Base-by-base conservation (phyloP, 1,140 invertebrate species). In the Schlechtendalia chinensis region DNA sequence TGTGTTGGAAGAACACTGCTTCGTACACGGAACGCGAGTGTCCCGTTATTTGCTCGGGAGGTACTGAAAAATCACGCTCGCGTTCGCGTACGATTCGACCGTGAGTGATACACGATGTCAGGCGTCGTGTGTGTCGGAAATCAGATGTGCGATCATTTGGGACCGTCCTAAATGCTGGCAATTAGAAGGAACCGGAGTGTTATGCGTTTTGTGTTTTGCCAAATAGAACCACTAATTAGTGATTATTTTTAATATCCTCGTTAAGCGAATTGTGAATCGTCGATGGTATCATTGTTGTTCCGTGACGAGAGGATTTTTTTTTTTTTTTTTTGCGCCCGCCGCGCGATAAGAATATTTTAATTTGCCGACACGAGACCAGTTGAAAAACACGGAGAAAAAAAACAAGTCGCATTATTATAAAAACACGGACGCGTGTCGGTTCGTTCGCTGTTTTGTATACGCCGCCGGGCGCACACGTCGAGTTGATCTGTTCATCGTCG, bases 181-280 rank as follows among this genome's bases (percentile, higher is more conserved):
- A 39, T 39, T 39, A 8, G 8, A 39, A 39, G 8, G 32, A 39
- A 39, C 32, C 8, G 8, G 8, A 4, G n/a, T n/a, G n/a, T n/a
- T n/a, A n/a, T 39, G 3, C 32, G 32, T 39, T 39, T 39, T 39
- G 3, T 39, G 3, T 39, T 39, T 56, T n/a, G n/a, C n/a, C n/a
- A n/a, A n/a, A 39, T 65, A 65, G 63, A 65, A 65, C 32, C 19
- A 11, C 32, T 65, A 65, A 65, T 65, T 65, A 39, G 19, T 39
- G 32, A 39, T 8, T 39, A 39, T 39, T 39, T 65, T 61, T 65
- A 32, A 39, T 39, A 65, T 17, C 19, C 29, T 65, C 63, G 39
- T 65, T 22, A 39, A n/a, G 63, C 10, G 32, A 39, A 65, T 65
- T 61, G 59, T 61, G 16, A 59, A 59, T 59, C 17, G 27, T 29